Percentiles rank a stretch among this genome's conserved stretches.
These are phyloP conservation scores for Cliona cf. orientalis DNA, from an alignment of 37 sponge, comb jelly and placozoan species.

Conservation along the genomic window DNA sequence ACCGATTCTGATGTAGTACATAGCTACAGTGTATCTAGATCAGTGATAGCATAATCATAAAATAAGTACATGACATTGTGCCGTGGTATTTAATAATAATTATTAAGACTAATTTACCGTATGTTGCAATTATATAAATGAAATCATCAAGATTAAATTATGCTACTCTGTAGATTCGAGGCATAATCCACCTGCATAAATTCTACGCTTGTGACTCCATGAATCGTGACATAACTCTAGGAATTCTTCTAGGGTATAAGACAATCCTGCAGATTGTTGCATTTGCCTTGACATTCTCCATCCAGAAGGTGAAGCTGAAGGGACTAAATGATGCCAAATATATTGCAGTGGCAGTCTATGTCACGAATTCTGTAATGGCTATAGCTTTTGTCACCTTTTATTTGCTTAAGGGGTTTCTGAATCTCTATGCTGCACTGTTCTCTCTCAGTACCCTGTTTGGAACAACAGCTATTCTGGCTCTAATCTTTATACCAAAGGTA, in stretches of 20 bases:
- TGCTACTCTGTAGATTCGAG: too few species aligned
- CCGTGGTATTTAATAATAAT: too few species aligned
- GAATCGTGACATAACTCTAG: constrained; percentile 10
- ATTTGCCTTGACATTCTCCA: constrained; percentile 38
- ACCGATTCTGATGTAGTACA: too few species aligned
- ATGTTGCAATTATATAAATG: too few species aligned
- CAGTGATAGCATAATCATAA: too few species aligned
- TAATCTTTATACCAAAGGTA: constrained; percentile 54
- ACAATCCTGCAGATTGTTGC: constrained; percentile 49
- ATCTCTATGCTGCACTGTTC: constrained; percentile 19
- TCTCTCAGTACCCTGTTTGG: constrained; percentile 3
- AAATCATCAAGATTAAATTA: too few species aligned
- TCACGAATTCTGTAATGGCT: constrained; percentile 36
- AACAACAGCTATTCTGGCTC: constrained; percentile 46
- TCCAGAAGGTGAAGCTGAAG: constrained; percentile 57
- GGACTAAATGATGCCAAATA: constrained; percentile 48
- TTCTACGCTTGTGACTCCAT: constrained; percentile 24
- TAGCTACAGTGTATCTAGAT: too few species aligned
- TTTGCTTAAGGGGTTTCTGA: constrained; percentile 21
- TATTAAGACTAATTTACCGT: too few species aligned
- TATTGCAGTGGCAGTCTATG: constrained; percentile 49
- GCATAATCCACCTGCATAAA: not conserved
- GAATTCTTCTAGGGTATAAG: constrained; percentile 50
- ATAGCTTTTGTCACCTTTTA: constrained; percentile 18
- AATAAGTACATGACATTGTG: too few species aligned